These are phyloP conservation scores for Cuniculus paca DNA, from an alignment of 2,797 vertebrate species.

Conservation along the genomic window DNA sequence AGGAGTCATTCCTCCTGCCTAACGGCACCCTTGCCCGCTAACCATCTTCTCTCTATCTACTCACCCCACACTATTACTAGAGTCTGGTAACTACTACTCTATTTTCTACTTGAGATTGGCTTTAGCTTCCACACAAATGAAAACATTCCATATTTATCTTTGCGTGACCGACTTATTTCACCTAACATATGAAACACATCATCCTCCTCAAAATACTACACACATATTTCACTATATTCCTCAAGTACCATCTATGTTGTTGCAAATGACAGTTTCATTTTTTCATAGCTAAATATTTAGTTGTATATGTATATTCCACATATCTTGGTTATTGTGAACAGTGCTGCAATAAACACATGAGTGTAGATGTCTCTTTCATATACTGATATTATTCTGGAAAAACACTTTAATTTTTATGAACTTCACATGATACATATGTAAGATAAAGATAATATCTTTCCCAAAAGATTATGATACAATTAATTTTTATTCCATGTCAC, in stretches of 20 bases:
- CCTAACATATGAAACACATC: not conserved
- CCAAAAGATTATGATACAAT: constrained; percentile 1
- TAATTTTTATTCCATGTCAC: constrained; percentile 15
- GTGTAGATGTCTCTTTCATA: not conserved
- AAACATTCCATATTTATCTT: not conserved
- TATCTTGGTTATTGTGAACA: not conserved
- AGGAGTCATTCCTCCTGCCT: not conserved
- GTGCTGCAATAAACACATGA: not conserved
- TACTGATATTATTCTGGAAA: not conserved
- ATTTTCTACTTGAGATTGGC: not conserved
- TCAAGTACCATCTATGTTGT: not conserved
- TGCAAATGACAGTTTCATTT: not conserved
- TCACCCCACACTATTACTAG: not conserved
- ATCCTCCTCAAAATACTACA: not conserved
- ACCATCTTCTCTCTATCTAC: not conserved
- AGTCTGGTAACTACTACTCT: not conserved
- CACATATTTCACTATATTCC: not conserved
- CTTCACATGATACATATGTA: not conserved
- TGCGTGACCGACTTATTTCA: not conserved
- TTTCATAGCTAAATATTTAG: not conserved
- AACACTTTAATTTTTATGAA: not conserved
- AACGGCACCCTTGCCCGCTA: not conserved
- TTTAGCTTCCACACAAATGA: not conserved
- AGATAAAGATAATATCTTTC: not conserved
- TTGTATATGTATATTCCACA: not conserved